Evolutionary conservation across 2,797 vertebrate genomes (phyloP).

Genomic region (Heliangelus exortis): DNA sequence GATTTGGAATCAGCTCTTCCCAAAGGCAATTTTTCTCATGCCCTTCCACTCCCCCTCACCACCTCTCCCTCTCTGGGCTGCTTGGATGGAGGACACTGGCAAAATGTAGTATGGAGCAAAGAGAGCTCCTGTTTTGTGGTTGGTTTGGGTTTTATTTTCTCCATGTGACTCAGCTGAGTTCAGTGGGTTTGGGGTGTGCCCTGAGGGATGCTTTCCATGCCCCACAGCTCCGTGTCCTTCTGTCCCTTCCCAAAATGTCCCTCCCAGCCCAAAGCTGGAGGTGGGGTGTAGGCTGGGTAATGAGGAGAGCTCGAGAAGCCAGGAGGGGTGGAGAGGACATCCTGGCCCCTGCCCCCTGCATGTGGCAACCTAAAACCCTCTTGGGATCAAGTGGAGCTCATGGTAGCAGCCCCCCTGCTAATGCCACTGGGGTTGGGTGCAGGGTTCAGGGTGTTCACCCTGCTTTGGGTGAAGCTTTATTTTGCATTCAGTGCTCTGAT

Average conservation of each 20-base stretch:
- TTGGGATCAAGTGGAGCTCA: accelerated
- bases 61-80: not conserved
- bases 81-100: accelerated
- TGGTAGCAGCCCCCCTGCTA: accelerated
- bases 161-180: not conserved
- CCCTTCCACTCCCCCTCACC: not conserved
- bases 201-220: not conserved
- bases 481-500: not conserved
- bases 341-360: not conserved
- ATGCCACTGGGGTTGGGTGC: not conserved
- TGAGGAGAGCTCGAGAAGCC: not conserved
- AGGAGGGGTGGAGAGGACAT: not conserved
- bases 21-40: not conserved
- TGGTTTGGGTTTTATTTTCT: no score
- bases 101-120: not conserved
- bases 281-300: not conserved
- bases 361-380: not conserved
- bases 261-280: accelerated
- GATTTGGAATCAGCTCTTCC: not conserved
- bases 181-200: not conserved
- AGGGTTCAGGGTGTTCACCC: no score
- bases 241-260: not conserved
- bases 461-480: not conserved
- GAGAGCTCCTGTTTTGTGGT: not conserved
- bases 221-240: not conserved